These are phyloP conservation scores for Lithobates sylvaticus DNA, from an alignment of 2,797 vertebrate species.

Conservation along the genomic window DNA sequence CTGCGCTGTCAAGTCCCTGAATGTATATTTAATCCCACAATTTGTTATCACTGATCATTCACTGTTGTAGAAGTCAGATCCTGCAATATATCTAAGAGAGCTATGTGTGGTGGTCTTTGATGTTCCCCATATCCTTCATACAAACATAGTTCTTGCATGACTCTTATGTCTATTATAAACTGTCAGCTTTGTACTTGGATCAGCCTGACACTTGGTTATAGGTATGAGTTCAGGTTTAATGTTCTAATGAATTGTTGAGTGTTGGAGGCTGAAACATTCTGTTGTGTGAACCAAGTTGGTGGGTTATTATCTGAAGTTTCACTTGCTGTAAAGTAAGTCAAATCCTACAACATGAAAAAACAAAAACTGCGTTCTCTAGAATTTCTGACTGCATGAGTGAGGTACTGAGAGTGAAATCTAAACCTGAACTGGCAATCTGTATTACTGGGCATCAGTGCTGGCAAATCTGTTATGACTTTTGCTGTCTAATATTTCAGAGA, in stretches of 20 bases:
- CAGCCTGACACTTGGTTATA: slow-evolving; percentile 39
- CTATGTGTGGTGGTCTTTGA: slow-evolving; percentile 55
- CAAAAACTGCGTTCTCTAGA: too few relatives aligned
- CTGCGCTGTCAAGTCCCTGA: slow-evolving; percentile 43
- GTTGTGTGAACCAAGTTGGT: slow-evolving; percentile 21
- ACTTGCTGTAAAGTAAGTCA: not conserved
- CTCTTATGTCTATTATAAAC: slow-evolving; percentile 44
- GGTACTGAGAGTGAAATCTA: too few relatives aligned
- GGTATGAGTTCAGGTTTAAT: slow-evolving; percentile 33
- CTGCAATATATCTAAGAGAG: not conserved
- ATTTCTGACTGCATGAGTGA: too few relatives aligned
- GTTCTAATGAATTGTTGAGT: slow-evolving; percentile 6
- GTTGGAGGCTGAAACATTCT: not conserved
- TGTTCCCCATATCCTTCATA: slow-evolving; percentile 20
- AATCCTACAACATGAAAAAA: too few relatives aligned
- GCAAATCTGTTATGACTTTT: too few relatives aligned
- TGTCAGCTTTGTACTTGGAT: slow-evolving; percentile 45
- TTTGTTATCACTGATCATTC: slow-evolving; percentile 31
- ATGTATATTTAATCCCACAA: slow-evolving; percentile 27
- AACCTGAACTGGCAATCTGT: too few relatives aligned
- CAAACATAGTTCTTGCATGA: slow-evolving; percentile 42
- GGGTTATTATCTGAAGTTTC: not conserved
- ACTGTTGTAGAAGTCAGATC: not conserved
- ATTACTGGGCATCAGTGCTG: too few relatives aligned
- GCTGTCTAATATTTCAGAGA: too few relatives aligned